Evolutionary conservation across 2,113 vertebrate species (phyloP).

Genomic region (Speoplatyrhinus poulsoni): DNA sequence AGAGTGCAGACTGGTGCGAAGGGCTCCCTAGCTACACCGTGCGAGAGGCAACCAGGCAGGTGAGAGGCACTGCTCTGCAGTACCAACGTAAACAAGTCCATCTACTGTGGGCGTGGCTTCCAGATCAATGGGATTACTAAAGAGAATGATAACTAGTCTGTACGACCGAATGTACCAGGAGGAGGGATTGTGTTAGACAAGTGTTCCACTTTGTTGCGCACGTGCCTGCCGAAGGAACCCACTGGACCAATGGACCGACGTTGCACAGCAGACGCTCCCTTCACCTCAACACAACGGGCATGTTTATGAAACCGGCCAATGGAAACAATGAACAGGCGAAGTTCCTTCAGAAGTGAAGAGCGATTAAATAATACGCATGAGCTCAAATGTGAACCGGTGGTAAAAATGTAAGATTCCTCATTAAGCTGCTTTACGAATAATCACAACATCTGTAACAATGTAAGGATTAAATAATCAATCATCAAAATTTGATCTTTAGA

Average conservation of each 20-base stretch:
- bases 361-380: slow-evolving; percentile 32
- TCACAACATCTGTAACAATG: slow-evolving; percentile 57
- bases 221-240: too few species aligned
- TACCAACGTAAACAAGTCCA: too few species aligned
- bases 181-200: too few species aligned
- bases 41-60: too few species aligned
- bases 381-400: slow-evolving; percentile 44
- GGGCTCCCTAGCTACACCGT: too few species aligned
- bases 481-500: slow-evolving; percentile 64
- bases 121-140: too few species aligned
- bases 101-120: too few species aligned
- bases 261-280: slow-evolving; percentile 12
- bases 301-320: neutral
- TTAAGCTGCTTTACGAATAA: slow-evolving; percentile 56
- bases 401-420: slow-evolving; percentile 27
- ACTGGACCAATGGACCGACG: neutral
- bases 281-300: slow-evolving; percentile 7
- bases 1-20: too few species aligned
- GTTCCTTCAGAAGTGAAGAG: slow-evolving; percentile 43
- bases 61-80: too few species aligned
- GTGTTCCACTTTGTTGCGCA: too few species aligned
- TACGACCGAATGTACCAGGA: too few species aligned
- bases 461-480: slow-evolving; percentile 62
- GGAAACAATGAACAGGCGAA: slow-evolving; percentile 12
- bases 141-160: too few species aligned